Evolutionary conservation across 53 echinoderm and acorn worm species (phyloP).

Genomic region (Patiria pectinifera): DNA sequence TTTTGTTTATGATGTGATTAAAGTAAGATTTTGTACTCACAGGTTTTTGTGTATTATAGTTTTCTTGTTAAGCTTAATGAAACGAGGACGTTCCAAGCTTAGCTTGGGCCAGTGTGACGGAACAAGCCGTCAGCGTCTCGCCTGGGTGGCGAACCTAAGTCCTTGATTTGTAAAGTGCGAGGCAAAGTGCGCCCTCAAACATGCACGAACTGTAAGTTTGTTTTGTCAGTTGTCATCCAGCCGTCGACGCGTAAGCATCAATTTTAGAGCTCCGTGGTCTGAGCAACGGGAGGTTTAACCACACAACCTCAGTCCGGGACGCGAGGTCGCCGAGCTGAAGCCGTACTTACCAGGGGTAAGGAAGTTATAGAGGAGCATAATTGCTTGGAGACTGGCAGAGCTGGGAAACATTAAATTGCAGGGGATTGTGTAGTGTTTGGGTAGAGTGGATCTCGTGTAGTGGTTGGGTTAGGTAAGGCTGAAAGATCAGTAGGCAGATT

Average conservation of each 20-base stretch:
- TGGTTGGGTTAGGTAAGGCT: no score
- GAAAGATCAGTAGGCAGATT: no score
- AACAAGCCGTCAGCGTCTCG: slow-evolving; percentile 11
- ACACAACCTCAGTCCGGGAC: slow-evolving; percentile 8
- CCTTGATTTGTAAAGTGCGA: no score
- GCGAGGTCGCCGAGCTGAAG: slow-evolving; percentile 27
- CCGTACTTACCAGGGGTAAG: no score
- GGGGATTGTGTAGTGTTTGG: no score
- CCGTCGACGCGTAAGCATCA: not conserved
- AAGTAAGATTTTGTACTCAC: not conserved
- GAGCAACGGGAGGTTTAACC: slow-evolving; percentile 12
- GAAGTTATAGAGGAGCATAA: no score
- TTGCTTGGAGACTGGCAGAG: no score
- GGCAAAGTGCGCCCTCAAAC: no score
- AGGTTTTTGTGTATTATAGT: not conserved
- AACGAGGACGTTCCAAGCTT: slow-evolving; percentile 34
- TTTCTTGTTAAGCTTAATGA: slow-evolving; percentile 25
- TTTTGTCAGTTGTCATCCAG: not conserved
- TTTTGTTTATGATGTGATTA: not conserved
- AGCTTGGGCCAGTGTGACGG: slow-evolving; percentile 46
- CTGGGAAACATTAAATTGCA: no score
- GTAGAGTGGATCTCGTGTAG: no score
- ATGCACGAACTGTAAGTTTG: not conserved
- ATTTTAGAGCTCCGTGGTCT: no score
- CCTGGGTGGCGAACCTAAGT: slow-evolving; percentile 20